A percentile compares a stretch with the other conserved stretches of the same genome.
Evolutionary conservation across 2,113 vertebrate species (phyloP).

Genomic region (Machaerirhynchus nigripectus): DNA sequence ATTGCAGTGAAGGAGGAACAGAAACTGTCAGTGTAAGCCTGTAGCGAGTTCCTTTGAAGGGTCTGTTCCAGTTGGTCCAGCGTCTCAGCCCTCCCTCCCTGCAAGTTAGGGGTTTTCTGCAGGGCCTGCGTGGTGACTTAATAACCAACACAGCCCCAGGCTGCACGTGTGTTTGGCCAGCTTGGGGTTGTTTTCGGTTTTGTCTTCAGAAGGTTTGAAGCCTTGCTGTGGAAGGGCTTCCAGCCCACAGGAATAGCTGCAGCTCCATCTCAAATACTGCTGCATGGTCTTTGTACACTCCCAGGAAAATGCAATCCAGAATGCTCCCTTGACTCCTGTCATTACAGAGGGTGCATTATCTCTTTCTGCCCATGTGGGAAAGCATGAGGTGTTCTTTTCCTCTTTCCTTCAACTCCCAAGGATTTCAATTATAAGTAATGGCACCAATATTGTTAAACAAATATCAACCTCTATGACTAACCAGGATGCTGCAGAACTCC

Average conservation of each 20-base stretch:
- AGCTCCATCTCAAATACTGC: not conserved
- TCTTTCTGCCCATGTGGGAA: not conserved
- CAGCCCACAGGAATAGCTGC: not conserved
- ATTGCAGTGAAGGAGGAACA: not conserved
- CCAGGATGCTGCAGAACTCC: not conserved
- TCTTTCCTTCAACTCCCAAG: not conserved
- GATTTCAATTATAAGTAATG: not conserved
- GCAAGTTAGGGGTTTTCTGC: not conserved
- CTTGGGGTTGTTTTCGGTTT: not conserved
- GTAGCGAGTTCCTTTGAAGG: not conserved
- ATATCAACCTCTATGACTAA: not conserved
- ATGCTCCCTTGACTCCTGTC: not conserved
- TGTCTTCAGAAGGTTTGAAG: not conserved
- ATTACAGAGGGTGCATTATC: not conserved
- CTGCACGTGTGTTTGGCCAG: not conserved
- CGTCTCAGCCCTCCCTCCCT: not conserved
- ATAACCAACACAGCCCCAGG: not conserved
- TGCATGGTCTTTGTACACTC: fast-evolving
- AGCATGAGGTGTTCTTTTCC: not conserved
- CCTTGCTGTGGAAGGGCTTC: not conserved
- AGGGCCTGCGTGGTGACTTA: not conserved
- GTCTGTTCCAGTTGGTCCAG: not conserved
- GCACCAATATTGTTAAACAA: not conserved
- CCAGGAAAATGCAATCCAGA: not conserved
- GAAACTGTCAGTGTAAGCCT: not conserved